Conservation (phyloP, 1,140 invertebrate genomes). For the Neotoxoptera formosana region DNA sequence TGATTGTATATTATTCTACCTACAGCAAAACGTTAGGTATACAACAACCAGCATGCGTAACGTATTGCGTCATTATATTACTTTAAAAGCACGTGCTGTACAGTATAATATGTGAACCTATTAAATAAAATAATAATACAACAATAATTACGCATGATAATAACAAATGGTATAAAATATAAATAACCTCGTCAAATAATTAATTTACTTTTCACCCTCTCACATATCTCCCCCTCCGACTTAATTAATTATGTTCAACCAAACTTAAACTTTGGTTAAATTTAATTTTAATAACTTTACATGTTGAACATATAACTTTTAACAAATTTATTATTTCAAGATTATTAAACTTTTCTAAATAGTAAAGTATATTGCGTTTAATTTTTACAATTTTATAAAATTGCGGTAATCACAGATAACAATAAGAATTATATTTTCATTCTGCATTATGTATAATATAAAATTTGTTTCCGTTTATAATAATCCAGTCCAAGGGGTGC, state of each 20-base stretch:
- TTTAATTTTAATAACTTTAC: not conserved
- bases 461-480: no score
- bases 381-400: not conserved
- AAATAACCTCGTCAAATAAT: not conserved
- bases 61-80: not conserved
- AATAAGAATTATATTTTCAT: not conserved
- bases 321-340: not conserved
- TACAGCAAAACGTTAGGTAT: not conserved
- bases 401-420: not conserved
- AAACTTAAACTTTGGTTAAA: not conserved
- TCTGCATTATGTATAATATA: not conserved
- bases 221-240: not conserved
- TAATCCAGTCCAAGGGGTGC: no score
- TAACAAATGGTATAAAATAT: not conserved
- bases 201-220: not conserved
- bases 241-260: not conserved
- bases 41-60: not conserved
- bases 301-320: not conserved
- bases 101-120: not conserved
- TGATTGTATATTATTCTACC: no score
- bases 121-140: not conserved
- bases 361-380: not conserved
- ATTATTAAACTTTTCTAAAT: not conserved
- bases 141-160: not conserved
- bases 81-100: not conserved